Evolutionary conservation across 2,113 vertebrate species (phyloP).

Genomic region (Oreocharis arfaki): DNA sequence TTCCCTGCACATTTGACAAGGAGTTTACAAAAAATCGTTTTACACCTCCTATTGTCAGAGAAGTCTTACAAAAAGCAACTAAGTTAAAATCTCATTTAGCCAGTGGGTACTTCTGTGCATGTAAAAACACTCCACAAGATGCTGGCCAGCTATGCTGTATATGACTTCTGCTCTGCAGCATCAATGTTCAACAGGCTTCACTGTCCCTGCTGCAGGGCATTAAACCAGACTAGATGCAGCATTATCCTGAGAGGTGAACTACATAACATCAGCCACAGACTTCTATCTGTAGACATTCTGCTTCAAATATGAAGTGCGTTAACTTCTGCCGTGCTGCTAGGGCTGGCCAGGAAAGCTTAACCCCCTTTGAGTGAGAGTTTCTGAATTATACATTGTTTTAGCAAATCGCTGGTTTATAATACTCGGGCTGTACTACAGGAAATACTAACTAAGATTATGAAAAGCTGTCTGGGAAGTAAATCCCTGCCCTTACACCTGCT

Average conservation of each 20-base stretch:
- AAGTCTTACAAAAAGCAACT: neutral
- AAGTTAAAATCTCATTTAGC: neutral
- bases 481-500: neutral
- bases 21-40: neutral
- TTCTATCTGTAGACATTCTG: neutral
- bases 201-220: neutral
- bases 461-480: neutral
- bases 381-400: neutral
- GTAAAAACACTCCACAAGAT: neutral
- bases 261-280: neutral
- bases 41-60: neutral
- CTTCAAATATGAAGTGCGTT: neutral
- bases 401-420: accelerated
- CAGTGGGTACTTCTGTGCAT: neutral
- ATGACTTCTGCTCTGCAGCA: neutral
- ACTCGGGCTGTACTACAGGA: neutral
- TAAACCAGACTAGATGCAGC: neutral
- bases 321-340: neutral
- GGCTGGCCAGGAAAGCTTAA: neutral
- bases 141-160: neutral
- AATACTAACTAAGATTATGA: neutral
- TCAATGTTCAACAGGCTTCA: neutral
- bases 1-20: accelerated
- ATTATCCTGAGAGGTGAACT: neutral
- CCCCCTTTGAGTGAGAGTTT: neutral